Evolutionary conservation across 1,140 invertebrate genomes (phyloP), one percentile per base, ranked within the genome.

Genomic region (Eufriesea mexicana): DNA sequence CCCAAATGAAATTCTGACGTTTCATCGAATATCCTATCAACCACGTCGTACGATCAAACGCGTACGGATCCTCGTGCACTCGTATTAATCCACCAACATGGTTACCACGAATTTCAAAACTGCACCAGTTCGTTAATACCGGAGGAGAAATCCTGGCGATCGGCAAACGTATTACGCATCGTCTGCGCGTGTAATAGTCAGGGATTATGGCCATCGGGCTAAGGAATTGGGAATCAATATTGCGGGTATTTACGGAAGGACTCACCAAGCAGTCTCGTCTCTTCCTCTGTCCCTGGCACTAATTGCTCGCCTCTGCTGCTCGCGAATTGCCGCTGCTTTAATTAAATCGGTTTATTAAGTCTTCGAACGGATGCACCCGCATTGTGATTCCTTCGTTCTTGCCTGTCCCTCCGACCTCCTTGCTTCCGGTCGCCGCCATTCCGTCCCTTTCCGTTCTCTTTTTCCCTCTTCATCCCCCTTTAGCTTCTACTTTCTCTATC

Each of bases 261-360:
- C 78, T 89, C 80, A 42, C 72, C 70, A 61, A 77, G 72, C 79
- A 84, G 80, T 84, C 67, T 83, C 86, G 87, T 81, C 80, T 78
- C 84, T 68, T 70, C 76, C 66, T 76, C 83, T 79, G 75, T 67
- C 72, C 83, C 47, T 74, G 71, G 49, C 70, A 80, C 83, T 80
- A 84, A 80, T 84, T 84, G 78, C 79, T 80, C 74, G 75, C 79
- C 49, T 49, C 75, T 73, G 28, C 42, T 57, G 68, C 80, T 68
- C 79, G 83, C 84, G 79, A 90, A 89, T 77, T 85, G 86, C 88
- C 86, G 79, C 88, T 86, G 86, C 85, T 91, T 91, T 91, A 91
- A 91, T 91, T 91, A 91, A 91, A 91, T 91, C 90, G 90, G 85
- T 91, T 88, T 91, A 91, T 91, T 90, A 91, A 91, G 86, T 81